Evolutionary conservation across 2,113 vertebrate genomes (phyloP).

Genomic region (Columba janthina): DNA sequence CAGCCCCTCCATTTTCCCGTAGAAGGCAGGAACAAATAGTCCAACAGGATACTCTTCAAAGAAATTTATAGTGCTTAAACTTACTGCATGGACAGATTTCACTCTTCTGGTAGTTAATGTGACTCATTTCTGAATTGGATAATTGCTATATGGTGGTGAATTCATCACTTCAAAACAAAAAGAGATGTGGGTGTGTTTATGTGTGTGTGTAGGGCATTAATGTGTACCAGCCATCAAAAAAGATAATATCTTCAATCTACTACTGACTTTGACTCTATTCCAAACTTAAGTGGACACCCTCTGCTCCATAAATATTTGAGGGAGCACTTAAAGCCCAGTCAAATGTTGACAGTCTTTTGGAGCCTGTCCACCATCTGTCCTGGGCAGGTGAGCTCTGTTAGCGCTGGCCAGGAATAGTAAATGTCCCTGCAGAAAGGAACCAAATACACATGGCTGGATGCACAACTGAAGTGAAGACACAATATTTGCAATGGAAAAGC

Average conservation of each 20-base stretch:
- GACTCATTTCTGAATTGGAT: conserved; percentile 51
- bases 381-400: neutral
- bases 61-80: neutral
- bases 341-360: neutral
- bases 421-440: neutral
- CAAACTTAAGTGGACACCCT: neutral
- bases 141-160: conserved; percentile 38
- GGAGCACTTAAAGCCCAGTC: neutral
- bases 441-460: neutral
- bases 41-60: neutral
- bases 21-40: neutral
- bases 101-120: conserved; percentile 28
- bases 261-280: neutral
- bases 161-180: conserved; percentile 54
- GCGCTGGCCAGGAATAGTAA: neutral
- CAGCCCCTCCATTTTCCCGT: neutral
- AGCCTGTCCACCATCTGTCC: neutral
- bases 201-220: neutral
- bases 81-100: conserved; percentile 17
- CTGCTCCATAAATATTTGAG: neutral
- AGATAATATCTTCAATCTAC: neutral
- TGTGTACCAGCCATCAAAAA: neutral
- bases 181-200: conserved; percentile 24
- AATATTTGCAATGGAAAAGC: neutral
- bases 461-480: neutral